phyloP scores from a whole-genome alignment of 2,888 invertebrate species.

The Hydraecia micacea region DNA sequence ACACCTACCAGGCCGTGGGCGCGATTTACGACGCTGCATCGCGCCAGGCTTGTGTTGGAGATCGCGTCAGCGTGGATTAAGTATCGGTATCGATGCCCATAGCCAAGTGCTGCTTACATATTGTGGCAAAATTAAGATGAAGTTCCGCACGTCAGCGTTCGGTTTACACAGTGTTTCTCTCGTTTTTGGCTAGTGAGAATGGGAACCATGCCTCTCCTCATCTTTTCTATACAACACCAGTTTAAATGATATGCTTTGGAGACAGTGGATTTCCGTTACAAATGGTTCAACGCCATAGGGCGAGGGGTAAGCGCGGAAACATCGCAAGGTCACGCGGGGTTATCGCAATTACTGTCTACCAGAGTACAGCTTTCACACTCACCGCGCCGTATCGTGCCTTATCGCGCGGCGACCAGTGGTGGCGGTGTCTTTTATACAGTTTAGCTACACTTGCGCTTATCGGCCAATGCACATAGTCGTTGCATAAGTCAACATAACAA shows the following conservation, averaged over 20 bases:
- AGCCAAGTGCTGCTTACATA: slow-evolving; percentile 17
- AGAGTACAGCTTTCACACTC: slow-evolving; percentile 80
- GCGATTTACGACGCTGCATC: slow-evolving; percentile 85
- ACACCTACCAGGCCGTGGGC: slow-evolving; percentile 87
- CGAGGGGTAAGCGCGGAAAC: slow-evolving; percentile 72
- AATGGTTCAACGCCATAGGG: slow-evolving; percentile 53
- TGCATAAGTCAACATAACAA: slow-evolving; percentile 74
- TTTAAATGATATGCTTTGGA: slow-evolving; percentile 5
- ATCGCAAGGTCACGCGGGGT: slow-evolving; percentile 82
- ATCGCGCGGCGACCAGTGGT: slow-evolving; percentile 63
- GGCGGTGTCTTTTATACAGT: slow-evolving; percentile 72
- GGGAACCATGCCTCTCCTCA: background rate
- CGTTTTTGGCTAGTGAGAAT: background rate
- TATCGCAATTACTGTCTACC: slow-evolving; percentile 78
- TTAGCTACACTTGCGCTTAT: slow-evolving; percentile 65
- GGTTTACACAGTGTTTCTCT: background rate
- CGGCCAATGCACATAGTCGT: slow-evolving; percentile 61
- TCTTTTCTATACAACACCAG: background rate
- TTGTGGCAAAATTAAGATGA: slow-evolving; percentile 25
- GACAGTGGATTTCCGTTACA: slow-evolving; percentile 4
- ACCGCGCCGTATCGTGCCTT: slow-evolving; percentile 55
- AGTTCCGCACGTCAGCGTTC: background rate
- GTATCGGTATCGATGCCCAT: slow-evolving; percentile 68
- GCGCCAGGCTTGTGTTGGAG: slow-evolving; percentile 71
- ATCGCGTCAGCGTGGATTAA: slow-evolving; percentile 75